These are phyloP conservation scores for Cherax quadricarinatus DNA, from an alignment of 1,140 invertebrate genomes.

Conservation along the genomic window DNA sequence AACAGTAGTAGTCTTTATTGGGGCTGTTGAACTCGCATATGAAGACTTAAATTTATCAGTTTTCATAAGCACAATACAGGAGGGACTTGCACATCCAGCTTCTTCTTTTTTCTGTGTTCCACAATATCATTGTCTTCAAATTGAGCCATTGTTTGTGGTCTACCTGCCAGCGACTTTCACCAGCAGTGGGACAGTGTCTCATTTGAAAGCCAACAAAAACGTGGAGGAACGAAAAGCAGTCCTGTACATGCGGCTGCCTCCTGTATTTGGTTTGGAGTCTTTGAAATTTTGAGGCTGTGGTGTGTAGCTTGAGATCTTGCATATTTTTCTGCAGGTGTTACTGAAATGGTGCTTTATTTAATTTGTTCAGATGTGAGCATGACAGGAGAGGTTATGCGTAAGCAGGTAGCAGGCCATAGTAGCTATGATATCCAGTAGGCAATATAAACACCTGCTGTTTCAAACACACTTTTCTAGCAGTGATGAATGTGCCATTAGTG, in stretches of 20 bases:
- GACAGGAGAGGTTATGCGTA: neutral
- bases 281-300: neutral
- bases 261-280: too few species aligned
- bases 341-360: conserved; percentile 12
- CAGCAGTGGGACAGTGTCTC: too few species aligned
- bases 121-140: too few species aligned
- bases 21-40: neutral
- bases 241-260: too few species aligned
- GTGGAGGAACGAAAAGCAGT: too few species aligned
- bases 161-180: too few species aligned
- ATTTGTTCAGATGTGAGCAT: neutral
- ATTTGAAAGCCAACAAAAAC: too few species aligned
- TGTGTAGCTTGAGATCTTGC: neutral
- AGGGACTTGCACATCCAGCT: too few species aligned
- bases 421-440: neutral
- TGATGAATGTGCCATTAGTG: neutral
- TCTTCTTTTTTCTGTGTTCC: too few species aligned
- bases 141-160: too few species aligned
- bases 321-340: neutral
- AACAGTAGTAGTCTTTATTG: neutral
- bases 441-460: neutral
- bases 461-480: neutral
- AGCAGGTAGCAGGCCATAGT: neutral
- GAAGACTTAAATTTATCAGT: too few species aligned
- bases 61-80: too few species aligned